Base-by-base conservation (phyloP, 2,113 vertebrate species). In the Platichthys stellatus region DNA sequence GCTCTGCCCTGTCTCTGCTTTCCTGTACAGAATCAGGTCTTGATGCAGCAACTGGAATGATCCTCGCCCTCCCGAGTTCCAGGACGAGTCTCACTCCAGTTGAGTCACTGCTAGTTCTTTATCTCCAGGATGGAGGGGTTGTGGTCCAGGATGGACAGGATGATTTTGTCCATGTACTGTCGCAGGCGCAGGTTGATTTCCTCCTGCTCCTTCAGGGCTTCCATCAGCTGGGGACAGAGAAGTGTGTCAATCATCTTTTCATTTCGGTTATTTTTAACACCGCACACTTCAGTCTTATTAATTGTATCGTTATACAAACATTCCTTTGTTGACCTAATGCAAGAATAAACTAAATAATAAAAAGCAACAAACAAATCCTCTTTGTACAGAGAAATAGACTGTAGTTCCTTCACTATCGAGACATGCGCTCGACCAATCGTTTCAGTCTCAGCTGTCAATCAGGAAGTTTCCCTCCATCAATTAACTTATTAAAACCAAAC, bases 151-250 rank as follows among this genome's bases (percentile, higher is more conserved):
- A 99, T 99, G 82, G 95, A 95, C 66, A 99, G 92, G 89, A 99
- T 99, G 20, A 99, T 98, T 94, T 99, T 99, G 95, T 99, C 98
- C 98, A 99, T 99, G 90, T 99, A 99, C 81, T 99, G 97, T 59
- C 97, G 92, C 65, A 99, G 93, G 20, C 97, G 96, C 66, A 94
- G 89, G 85, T 99, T 99, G 83, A 99, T 99, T 83, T 99, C 98
- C 78, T 99, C 98, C 88, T 99, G 98, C 79, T 99, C 96, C 92
- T 97, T 98, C 38, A 99, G 93, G 81, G 98, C 98, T 87, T 98
- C 97, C 97, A 99, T 97, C 62, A 99, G 92, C 98, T 99, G 91
- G 54, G 57, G 64, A 89, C 4, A 86, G 20, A 87, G 10, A 63
- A 17, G 6, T 7, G 70, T 3, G 3, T 31, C n/a, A 70, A 13